These are phyloP conservation scores for Diabrotica virgifera DNA, from an alignment of 1,140 invertebrate genomes.

Conservation along the genomic window DNA sequence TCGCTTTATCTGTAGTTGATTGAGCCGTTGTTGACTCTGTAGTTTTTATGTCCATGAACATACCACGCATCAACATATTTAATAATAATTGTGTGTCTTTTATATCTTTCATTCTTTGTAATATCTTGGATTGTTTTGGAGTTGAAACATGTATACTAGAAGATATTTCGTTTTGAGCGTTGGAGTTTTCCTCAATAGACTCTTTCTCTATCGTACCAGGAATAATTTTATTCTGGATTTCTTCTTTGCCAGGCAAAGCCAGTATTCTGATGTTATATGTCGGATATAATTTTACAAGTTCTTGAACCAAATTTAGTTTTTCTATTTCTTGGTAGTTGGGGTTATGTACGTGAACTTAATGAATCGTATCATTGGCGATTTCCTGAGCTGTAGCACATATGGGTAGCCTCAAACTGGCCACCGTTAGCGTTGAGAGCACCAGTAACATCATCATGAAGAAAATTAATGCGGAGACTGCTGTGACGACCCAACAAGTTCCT, in stretches of 20 bases:
- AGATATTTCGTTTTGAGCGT: no score
- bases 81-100: slow-evolving; percentile 25
- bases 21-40: neutral
- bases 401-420: slow-evolving; percentile 21
- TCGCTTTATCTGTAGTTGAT: slow-evolving; percentile 13
- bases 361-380: slow-evolving; percentile 34
- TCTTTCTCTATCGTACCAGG: neutral
- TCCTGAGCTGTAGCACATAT: slow-evolving; percentile 24
- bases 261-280: slow-evolving; percentile 3
- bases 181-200: no score
- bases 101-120: slow-evolving; percentile 5
- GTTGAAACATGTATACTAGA: neutral
- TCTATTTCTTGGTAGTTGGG: slow-evolving; percentile 28
- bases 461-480: slow-evolving; percentile 27
- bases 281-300: slow-evolving; percentile 25
- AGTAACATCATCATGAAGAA: slow-evolving; percentile 35
- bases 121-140: slow-evolving; percentile 16
- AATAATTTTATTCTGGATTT: neutral
- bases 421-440: slow-evolving; percentile 29
- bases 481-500: slow-evolving; percentile 37
- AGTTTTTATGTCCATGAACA: neutral
- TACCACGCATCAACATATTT: slow-evolving; percentile 26
- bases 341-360: slow-evolving; percentile 38
- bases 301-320: slow-evolving; percentile 32
- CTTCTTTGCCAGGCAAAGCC: neutral